Evolutionary conservation across 2,797 vertebrate species (phyloP).

Genomic region (Sardinella longiceps): DNA sequence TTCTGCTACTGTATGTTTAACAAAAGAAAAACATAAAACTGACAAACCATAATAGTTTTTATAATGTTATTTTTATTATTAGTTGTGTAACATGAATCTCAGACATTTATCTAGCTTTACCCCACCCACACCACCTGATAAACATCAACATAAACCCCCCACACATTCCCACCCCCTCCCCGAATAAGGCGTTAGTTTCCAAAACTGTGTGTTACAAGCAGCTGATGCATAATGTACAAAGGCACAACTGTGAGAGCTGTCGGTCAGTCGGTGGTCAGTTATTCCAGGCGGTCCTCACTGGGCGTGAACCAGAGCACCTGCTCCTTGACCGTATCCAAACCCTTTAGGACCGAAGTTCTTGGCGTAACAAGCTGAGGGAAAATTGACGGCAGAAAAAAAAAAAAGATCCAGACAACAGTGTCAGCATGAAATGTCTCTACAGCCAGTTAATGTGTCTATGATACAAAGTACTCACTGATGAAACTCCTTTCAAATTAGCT

Average conservation of each 20-base stretch:
- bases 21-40: no score
- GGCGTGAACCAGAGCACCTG: constrained; percentile 89
- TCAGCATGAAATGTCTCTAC: neutral
- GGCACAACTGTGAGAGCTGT: constrained; percentile 12
- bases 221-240: constrained; percentile 28
- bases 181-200: neutral
- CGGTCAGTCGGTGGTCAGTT: neutral
- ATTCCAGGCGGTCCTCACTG: constrained; percentile 68
- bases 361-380: constrained; percentile 85
- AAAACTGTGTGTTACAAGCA: constrained; percentile 9
- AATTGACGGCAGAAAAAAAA: neutral
- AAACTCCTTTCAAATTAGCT: neutral
- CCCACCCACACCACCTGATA: neutral
- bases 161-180: neutral
- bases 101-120: constrained; percentile 9
- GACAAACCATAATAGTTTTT: neutral
- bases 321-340: constrained; percentile 92
- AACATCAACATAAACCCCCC: neutral
- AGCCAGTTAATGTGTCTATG: neutral
- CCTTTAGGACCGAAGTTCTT: constrained; percentile 98
- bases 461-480: neutral
- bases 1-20: no score
- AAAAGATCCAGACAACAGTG: constrained; percentile 14
- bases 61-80: neutral
- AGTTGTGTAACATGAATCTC: neutral